Evolutionary conservation across 2,888 invertebrate genomes (phyloP), one percentile per base, ranked within the genome.

Genomic region (Tigriopus californicus): DNA sequence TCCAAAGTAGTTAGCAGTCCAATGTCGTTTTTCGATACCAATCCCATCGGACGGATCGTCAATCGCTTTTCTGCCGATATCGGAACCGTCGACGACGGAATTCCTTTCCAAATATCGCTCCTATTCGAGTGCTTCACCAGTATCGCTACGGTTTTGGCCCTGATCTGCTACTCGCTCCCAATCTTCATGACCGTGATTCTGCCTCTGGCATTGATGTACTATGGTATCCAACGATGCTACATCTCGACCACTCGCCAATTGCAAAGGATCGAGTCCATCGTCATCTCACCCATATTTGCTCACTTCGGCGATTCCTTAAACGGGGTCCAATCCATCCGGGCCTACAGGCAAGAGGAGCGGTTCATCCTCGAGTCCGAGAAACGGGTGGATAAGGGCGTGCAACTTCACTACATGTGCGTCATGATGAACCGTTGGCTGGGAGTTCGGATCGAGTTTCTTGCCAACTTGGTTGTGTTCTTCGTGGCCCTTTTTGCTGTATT

Each of bases 281-380:
- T 90, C 1, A 78, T 92, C 60, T 95, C 95, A 40, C 97, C 95
- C 1, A 90, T 97, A 67, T 97, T 91, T 74, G 90, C 92, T 11
- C 94, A 94, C 73, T 94, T 97, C 68, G 83, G 89, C 20, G 97
- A 97, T 75, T 90, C 89, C 49, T 82, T 97, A 54, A 85, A 85
- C 1, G 59, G 59, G 10, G 49, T 41, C 6, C 33, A 20, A 15
- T 52, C 59, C 3, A 52, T 59, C 52, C 22, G 59, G 41, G 59
- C 59, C 10, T 59, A 49, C 48, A 15, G 12, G n/a, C 51, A 33
- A n/a, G 24, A 48, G 22, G 20, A 48, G 13, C n/a, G 48, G 13
- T 97, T 98, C 70, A 83, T 92, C 48, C 70, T 74, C 13, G 90
- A 92, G 70, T 94, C 92, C 0, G 90, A 95, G 68, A 74, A 74